phyloP scores from a whole-genome alignment of 2,888 invertebrate species.

The Agrotis ipsilon region DNA sequence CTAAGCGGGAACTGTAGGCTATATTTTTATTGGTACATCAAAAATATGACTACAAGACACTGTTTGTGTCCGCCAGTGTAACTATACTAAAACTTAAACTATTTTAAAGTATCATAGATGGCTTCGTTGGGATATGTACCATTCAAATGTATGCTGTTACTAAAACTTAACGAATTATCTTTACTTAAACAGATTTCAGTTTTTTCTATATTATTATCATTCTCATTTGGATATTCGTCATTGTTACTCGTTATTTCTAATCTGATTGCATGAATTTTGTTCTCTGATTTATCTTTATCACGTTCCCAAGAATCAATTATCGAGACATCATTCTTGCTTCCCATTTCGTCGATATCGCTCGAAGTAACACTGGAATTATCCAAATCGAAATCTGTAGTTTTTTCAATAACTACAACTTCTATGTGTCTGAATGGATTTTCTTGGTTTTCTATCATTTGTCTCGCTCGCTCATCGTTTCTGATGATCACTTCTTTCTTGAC shows the following conservation, averaged over 20 bases:
- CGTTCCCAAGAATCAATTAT: constrained; percentile 89
- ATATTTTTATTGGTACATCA: constrained; percentile 72
- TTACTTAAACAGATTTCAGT: constrained; percentile 84
- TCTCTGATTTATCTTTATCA: constrained; percentile 79
- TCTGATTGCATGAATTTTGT: constrained; percentile 88
- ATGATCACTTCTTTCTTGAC: constrained; percentile 88
- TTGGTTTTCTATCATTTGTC: constrained; percentile 86
- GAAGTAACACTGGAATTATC: constrained; percentile 87
- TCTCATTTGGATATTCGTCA: constrained; percentile 84
- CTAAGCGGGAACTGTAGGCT: constrained; percentile 68
- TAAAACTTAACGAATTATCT: constrained; percentile 87
- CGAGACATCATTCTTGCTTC: constrained; percentile 85
- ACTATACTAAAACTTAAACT: constrained; percentile 69
- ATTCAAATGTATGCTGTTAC: constrained; percentile 90
- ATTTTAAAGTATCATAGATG: constrained; percentile 90
- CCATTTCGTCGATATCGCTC: constrained; percentile 85
- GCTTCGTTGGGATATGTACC: constrained; percentile 91
- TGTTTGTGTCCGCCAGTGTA: constrained; percentile 66
- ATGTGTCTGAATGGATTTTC: constrained; percentile 89
- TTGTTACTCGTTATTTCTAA: constrained; percentile 89
- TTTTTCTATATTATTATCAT: constrained; percentile 76
- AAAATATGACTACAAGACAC: constrained; percentile 74
- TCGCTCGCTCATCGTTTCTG: constrained; percentile 86
- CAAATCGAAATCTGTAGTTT: constrained; percentile 87
- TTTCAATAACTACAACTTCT: constrained; percentile 90